Evolutionary conservation across 2,888 invertebrate species (phyloP).

Genomic region (Meteorus colon): DNA sequence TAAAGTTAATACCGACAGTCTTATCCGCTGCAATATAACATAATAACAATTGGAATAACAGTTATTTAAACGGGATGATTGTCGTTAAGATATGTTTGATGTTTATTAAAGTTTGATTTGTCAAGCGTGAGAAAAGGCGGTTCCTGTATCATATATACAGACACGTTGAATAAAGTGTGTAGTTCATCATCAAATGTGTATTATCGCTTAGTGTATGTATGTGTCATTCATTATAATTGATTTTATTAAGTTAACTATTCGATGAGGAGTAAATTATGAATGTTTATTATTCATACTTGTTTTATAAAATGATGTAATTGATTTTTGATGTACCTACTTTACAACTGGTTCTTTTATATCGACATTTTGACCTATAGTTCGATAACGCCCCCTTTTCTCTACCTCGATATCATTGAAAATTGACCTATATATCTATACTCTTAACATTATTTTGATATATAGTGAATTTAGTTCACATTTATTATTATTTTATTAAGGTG

Average conservation of each 20-base stretch:
- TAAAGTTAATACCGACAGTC: neutral
- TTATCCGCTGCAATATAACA: neutral
- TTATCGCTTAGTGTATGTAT: constrained; percentile 7
- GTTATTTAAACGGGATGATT: neutral
- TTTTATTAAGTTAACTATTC: neutral
- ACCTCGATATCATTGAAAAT: constrained; percentile 22
- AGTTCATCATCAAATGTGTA: neutral
- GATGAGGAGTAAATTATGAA: neutral
- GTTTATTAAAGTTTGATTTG: neutral
- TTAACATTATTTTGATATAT: neutral
- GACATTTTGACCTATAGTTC: constrained; percentile 26
- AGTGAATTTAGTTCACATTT: neutral
- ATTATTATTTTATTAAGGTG: neutral
- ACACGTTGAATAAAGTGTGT: neutral
- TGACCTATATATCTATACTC: constrained; percentile 24
- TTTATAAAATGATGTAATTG: neutral
- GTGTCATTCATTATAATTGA: neutral
- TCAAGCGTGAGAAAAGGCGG: constrained; percentile 4
- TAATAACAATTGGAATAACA: neutral
- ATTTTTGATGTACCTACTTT: neutral
- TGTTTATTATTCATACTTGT: neutral
- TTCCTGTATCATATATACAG: neutral
- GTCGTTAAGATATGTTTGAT: neutral
- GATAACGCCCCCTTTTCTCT: constrained; percentile 41
- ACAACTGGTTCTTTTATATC: neutral